These are phyloP conservation scores for Thripadectes ignobilis DNA, from an alignment of 2,797 vertebrate species.

Conservation along the genomic window DNA sequence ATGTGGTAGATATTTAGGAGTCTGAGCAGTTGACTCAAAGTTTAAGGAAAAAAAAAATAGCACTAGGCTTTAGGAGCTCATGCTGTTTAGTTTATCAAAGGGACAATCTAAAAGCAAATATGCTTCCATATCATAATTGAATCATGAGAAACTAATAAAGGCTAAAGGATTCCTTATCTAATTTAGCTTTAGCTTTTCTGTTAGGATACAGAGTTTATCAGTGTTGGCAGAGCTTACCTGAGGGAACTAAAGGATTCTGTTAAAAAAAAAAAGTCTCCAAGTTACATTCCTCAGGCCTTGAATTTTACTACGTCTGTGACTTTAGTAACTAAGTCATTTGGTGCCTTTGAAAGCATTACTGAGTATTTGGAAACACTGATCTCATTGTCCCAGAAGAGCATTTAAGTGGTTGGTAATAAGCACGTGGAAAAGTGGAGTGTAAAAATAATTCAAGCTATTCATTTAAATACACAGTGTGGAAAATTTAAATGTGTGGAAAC, in stretches of 20 bases:
- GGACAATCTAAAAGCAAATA: slow-evolving; percentile 38
- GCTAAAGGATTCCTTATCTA: slow-evolving; percentile 31
- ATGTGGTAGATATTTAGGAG: background rate
- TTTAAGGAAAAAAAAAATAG: background rate
- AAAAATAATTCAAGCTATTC: background rate
- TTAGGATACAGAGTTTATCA: slow-evolving; percentile 47
- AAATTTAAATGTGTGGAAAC: background rate
- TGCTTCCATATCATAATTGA: slow-evolving; percentile 13
- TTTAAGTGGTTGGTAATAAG: background rate
- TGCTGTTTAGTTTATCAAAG: slow-evolving; percentile 6
- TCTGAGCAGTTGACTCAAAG: background rate
- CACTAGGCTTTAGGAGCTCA: background rate
- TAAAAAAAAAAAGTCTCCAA: background rate
- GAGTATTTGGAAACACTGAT: background rate
- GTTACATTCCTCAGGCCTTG: background rate
- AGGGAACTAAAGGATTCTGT: background rate
- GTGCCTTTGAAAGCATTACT: background rate
- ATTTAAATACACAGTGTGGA: background rate
- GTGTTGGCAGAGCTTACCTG: background rate
- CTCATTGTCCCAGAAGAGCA: background rate
- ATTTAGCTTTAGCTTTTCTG: slow-evolving; percentile 4
- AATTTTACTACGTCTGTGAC: background rate
- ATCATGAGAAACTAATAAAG: slow-evolving; percentile 51
- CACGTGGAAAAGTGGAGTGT: background rate
- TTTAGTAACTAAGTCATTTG: background rate